phyloP scores from a whole-genome alignment of 2,888 invertebrate species.

The Synergus itoensis region DNA sequence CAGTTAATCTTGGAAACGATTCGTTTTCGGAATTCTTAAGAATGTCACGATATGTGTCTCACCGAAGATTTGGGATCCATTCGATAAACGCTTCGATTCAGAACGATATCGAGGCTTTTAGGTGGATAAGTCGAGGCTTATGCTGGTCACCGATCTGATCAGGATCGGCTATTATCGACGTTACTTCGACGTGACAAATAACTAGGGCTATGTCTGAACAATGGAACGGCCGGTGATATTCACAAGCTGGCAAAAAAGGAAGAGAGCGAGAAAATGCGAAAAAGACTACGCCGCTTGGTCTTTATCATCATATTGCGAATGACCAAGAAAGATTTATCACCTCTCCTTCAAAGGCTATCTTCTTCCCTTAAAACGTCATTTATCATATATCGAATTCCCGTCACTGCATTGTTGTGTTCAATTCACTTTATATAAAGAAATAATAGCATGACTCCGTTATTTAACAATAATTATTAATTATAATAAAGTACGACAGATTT shows the following conservation, averaged over 20 bases:
- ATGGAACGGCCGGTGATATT: conserved; percentile 15
- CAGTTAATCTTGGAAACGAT: not conserved
- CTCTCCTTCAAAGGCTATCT: conserved; percentile 7
- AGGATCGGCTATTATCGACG: conserved; percentile 1
- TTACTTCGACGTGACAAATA: conserved; percentile 29
- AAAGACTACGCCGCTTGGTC: conserved; percentile 4
- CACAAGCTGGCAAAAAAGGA: not conserved
- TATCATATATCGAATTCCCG: conserved; percentile 15
- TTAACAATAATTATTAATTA: too few species aligned
- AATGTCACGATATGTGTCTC: not conserved
- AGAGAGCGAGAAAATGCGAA: conserved; percentile 9
- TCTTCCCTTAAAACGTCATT: conserved; percentile 17
- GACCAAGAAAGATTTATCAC: conserved; percentile 35
- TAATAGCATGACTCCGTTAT: not conserved
- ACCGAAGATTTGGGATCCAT: conserved; percentile 26
- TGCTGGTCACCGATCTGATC: not conserved
- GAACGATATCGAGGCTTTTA: not conserved
- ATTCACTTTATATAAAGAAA: conserved; percentile 18
- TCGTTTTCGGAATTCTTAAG: not conserved
- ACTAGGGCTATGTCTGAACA: not conserved
- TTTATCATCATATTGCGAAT: conserved; percentile 34
- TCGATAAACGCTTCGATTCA: conserved; percentile 10
- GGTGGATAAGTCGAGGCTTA: conserved; percentile 17
- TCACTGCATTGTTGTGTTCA: conserved; percentile 11
- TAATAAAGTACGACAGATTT: too few species aligned